Evolutionary conservation across 2,113 vertebrate genomes (phyloP), one percentile per base, ranked within the genome.

Genomic region (Poeciliopsis occidentalis): DNA sequence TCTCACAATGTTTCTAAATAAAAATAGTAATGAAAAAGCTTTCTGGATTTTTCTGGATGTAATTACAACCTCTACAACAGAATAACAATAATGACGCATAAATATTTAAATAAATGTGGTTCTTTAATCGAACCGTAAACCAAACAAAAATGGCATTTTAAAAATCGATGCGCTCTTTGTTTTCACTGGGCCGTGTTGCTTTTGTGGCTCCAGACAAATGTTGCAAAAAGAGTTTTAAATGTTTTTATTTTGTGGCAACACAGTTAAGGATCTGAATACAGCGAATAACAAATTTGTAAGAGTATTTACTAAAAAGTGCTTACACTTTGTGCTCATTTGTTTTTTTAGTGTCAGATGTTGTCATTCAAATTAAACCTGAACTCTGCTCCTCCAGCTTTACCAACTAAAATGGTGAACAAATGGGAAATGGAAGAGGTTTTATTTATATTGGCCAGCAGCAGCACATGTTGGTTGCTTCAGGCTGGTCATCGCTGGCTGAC

Each of bases 401-500:
- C 15, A 47, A 19, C 19, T 47, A 47, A 47, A 47, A 19, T 19
- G 44, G 44, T 19, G 17, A 47, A 6, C 44, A 5, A 17, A 17
- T 17, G 17, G 44, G 44, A 47, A 47, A 47, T 22, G 44, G 15
- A 47, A 47, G 44, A 19, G 44, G 19, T 47, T 19, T 4, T 41
- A 51, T 60, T 30, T 44, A n/a, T 0, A 17, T 11, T 68, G 74
- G 26, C 68, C 24, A 17, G 24, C 70, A 71, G 22, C 68, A 24
- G 61, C 57, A 26, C 64, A 74, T 67, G 76, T 71, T 69, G 34
- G 27, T 47, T 15, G 13, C 4, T 47, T 17, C 17, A 47, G 47
- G 67, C 29, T 73, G 71, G 26, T 17, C 4, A 19, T 47, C 17
- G 17, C 44, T 6, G 15, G 5, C 44, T n/a, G 29, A 61, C 66